A percentile compares a stretch with the other conserved stretches of the same genome.
Evolutionary conservation across 2,888 invertebrate species (phyloP).

Genomic region (Pachydiplax longipennis): DNA sequence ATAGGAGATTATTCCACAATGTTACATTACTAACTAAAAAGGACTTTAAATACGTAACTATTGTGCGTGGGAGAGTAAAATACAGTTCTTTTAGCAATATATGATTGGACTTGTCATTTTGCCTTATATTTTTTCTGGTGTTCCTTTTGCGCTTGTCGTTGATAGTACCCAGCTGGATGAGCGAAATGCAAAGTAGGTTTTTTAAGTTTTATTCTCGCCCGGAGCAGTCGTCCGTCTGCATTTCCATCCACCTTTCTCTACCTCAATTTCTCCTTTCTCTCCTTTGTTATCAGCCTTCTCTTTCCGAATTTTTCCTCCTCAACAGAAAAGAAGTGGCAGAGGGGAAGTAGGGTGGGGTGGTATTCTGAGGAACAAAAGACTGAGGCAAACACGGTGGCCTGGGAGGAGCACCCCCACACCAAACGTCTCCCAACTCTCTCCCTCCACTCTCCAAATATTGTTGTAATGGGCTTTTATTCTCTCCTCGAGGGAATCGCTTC

Average conservation of each 20-base stretch:
- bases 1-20: no score
- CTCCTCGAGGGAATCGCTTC: neutral
- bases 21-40: no score
- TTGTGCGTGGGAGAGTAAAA: no score
- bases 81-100: no score
- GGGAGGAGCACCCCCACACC: neutral
- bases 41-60: no score
- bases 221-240: neutral
- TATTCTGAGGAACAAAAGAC: constrained; percentile 3
- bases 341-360: neutral
- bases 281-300: neutral
- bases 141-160: no score
- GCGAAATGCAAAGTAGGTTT: no score
- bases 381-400: constrained; percentile 4
- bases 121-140: no score
- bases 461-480: constrained; percentile 29
- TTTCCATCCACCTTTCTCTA: neutral
- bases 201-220: no score
- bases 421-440: neutral
- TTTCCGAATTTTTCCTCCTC: neutral
- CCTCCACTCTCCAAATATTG: constrained; percentile 24
- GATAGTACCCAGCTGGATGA: no score
- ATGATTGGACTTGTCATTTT: no score
- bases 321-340: neutral
- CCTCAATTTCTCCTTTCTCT: neutral